phyloP scores from a whole-genome alignment of 2,888 invertebrate species.

The Glaucopsyche alexis region DNA sequence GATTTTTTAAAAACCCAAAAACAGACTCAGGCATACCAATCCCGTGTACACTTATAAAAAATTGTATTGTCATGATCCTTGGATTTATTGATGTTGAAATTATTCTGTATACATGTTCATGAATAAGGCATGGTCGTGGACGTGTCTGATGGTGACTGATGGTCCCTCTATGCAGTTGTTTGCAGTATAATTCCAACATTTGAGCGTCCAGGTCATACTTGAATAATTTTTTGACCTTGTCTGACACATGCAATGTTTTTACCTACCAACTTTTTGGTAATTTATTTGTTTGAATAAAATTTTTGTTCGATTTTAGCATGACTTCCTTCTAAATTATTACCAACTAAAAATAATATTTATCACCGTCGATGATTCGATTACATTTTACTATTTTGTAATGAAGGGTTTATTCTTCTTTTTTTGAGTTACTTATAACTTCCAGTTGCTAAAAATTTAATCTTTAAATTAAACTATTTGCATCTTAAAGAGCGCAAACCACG shows the following conservation, averaged over 20 bases:
- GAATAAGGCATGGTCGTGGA: slow-evolving; percentile 53
- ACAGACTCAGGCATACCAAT: not conserved
- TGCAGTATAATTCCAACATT: slow-evolving; percentile 70
- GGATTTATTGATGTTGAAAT: slow-evolving; percentile 64
- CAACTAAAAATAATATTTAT: not conserved
- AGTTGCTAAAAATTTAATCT: no score
- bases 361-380: no score
- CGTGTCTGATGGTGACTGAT: slow-evolving; percentile 54
- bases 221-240: slow-evolving; percentile 57
- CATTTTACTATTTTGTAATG: no score
- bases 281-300: no score
- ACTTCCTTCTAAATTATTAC: no score
- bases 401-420: no score
- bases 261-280: not conserved
- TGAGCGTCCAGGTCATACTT: slow-evolving; percentile 57
- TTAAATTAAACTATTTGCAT: no score
- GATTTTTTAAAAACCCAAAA: not conserved
- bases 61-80: slow-evolving; percentile 42
- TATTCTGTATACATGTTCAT: slow-evolving; percentile 50
- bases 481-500: no score
- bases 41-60: not conserved
- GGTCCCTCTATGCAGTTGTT: slow-evolving; percentile 64
- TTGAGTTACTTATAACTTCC: no score
- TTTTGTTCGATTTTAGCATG: no score
- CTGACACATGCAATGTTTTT: slow-evolving; percentile 27